phyloP scores from a whole-genome alignment of 2,113 vertebrate genomes.

The Malurus melanocephalus region DNA sequence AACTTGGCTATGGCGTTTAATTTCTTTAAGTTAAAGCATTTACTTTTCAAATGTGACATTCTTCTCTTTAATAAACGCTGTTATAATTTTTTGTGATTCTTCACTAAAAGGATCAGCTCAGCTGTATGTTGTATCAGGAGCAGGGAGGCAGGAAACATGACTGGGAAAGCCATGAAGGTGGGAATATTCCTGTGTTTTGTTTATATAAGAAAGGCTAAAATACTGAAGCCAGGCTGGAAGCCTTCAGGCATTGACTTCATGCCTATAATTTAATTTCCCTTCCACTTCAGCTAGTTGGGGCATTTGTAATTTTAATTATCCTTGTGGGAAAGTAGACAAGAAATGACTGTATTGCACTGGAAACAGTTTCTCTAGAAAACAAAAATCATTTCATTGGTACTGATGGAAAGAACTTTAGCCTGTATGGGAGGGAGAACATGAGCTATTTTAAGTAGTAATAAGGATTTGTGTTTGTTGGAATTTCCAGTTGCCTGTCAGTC shows the following conservation, averaged over 20 bases:
- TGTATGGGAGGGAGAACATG: not conserved
- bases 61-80: not conserved
- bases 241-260: not conserved
- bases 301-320: not conserved
- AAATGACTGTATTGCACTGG: not conserved
- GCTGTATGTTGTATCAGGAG: rapidly evolving
- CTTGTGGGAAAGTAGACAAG: not conserved
- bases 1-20: not conserved
- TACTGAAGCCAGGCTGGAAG: not conserved
- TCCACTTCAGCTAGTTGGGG: not conserved
- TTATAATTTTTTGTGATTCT: not conserved
- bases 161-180: not conserved
- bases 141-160: not conserved
- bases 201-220: not conserved
- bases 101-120: not conserved
- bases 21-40: not conserved
- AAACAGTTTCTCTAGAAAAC: not conserved
- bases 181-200: not conserved
- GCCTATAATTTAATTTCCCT: not conserved
- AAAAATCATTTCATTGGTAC: not conserved
- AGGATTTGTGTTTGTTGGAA: not conserved
- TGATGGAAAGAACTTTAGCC: not conserved
- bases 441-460: constrained; percentile 7
- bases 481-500: not conserved
- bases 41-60: not conserved